Evolutionary conservation across 2,888 invertebrate species (phyloP).

Genomic region (Pachydiplax longipennis): DNA sequence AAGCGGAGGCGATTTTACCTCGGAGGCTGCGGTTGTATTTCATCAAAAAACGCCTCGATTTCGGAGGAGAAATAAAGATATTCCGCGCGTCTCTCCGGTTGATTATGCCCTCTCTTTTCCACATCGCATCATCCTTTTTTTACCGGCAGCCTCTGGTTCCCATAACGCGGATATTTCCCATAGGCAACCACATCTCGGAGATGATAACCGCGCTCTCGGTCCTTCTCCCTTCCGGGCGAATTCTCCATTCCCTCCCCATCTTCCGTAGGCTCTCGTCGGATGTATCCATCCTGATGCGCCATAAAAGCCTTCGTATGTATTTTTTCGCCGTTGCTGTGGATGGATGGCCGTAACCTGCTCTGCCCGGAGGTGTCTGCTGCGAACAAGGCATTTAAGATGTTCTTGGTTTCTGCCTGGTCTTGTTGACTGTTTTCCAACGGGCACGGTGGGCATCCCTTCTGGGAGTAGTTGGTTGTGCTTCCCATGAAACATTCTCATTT

Average conservation of each 20-base stretch:
- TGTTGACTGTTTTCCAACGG: neutral
- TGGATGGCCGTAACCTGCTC: neutral
- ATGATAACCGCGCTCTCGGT: conserved; percentile 19
- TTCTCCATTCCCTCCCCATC: neutral
- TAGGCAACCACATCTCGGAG: conserved; percentile 5
- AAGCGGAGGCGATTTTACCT: neutral
- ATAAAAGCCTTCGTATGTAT: neutral
- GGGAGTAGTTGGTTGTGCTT: neutral
- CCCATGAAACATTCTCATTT: neutral
- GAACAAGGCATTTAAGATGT: neutral
- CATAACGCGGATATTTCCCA: neutral
- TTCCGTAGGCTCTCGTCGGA: neutral
- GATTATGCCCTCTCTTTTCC: neutral
- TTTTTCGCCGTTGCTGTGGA: neutral
- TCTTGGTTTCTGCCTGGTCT: neutral
- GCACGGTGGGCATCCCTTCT: neutral
- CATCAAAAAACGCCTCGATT: neutral
- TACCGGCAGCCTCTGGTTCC: neutral
- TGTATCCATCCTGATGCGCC: neutral
- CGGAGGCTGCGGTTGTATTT: neutral
- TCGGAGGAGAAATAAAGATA: conserved; percentile 1
- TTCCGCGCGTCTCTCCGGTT: neutral
- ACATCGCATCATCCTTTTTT: neutral
- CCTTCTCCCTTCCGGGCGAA: neutral
- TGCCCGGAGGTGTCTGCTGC: neutral